Base-by-base conservation (phyloP, 2,888 invertebrate genomes). In the Lasioglossum marginatum region DNA sequence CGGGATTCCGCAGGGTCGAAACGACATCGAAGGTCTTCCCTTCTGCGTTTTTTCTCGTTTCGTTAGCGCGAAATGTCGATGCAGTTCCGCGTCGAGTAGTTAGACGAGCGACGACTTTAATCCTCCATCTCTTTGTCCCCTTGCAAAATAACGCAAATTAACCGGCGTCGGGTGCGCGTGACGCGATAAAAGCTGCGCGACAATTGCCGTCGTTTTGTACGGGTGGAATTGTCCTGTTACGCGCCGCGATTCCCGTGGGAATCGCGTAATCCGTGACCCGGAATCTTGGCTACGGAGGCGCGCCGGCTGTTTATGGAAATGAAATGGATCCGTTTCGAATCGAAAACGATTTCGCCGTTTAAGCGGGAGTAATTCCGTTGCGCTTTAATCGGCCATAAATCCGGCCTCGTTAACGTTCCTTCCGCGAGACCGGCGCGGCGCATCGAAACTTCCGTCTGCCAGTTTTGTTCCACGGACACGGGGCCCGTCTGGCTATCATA, bases 111-210 rank as follows among this genome's bases (percentile, higher is more conserved):
- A 23, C 68, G 66, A 74, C 60, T 12, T 63, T 77, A 87, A 87
- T 87, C 83, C 83, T 60, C 76, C 48, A 48, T 37, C 48, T 83
- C 77, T 89, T 89, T 86, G 79, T 86, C 81, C 74, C 66, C 31
- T 77, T 31, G 4, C 34, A 82, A 82, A 88, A 79, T 88, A 88
- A 88, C 72, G 81, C 77, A 79, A 89, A 84, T 89, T 89, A 89
- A 88, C 72, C 52, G 80, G 34, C 27, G 71, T 68, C 63, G 16
- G 63, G 52, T 63, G 16, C 63, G 63, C 63, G 27, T 63, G 63
- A 27, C 31, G 31, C 63, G 84, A 75, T 77, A 75, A 83, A 83
- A 83, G 83, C 75, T 83, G 63, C 70, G 76, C 43, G 60, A 48
- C 68, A 37, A 52, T 19, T n/a, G 74, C 37, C 75, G 31, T 77